Base-by-base conservation (phyloP, 2,888 invertebrate species). In the Vesta saturnalis region DNA sequence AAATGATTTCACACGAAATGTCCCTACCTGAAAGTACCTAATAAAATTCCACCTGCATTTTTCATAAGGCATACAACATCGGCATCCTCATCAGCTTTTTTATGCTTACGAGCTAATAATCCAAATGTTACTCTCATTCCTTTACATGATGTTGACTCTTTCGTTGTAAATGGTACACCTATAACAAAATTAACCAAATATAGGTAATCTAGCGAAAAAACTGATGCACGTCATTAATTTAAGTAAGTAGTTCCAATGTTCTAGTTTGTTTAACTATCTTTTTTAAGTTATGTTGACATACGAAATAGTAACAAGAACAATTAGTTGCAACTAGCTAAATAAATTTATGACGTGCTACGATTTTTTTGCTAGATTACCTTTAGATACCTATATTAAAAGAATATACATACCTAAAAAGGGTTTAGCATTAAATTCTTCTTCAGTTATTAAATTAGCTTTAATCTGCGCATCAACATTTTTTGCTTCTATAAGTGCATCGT, bases 91-190 rank as follows among this genome's bases (percentile, higher is more conserved):
- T 85, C 77, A 0, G 93, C 91, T 12, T 88, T 87, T 47, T 85
- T 80, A 71, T 89, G 86, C 68, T 86, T 86, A 0, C 97, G 87
- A 1, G 86, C 82, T 0, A 85, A 5, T 58, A 93, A 78, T 1
- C 94, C 94, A 75, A 93, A 86, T 0, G 93, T 90, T 78, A 90
- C 89, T 0, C 88, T 83, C 84, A 93, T 85, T 80, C 95, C 96
- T 79, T 88, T 85, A 0, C 92, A 92, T 5, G 90, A 89, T 67
- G 95, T 94, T 62, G 94, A 92, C 81, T 97, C 97, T 83, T 98
- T 98, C 0, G 93, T 90, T 4, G 96, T 94, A 81, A 97, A 95
- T 0, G 98, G 97, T 4, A 98, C 92, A 5, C 97, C 95, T 88
- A 15, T 15, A 23, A 60, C 12, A 21, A 22, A 14, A 43, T n/a